Conservation (phyloP, 2,113 vertebrate species). For the Upupa epops region DNA sequence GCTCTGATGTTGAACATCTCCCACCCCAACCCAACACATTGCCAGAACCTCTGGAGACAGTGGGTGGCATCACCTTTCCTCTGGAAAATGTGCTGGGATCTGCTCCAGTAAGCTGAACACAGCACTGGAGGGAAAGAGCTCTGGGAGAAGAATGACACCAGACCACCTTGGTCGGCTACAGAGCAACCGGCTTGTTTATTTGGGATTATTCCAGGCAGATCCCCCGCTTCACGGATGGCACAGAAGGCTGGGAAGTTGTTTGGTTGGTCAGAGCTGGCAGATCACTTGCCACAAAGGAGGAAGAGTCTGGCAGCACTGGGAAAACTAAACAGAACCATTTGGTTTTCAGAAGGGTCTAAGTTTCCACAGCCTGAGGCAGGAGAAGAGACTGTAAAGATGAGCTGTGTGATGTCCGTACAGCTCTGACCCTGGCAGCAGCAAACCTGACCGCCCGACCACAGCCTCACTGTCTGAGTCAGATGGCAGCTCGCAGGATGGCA, state of each 20-base stretch:
- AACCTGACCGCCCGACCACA: not conserved
- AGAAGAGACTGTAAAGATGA: not conserved
- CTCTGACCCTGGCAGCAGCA: not conserved
- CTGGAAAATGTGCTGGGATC: not conserved
- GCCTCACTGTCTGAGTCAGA: not conserved
- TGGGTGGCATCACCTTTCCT: not conserved
- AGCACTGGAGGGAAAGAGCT: not conserved
- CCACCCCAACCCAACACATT: rapidly evolving
- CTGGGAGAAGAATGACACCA: not conserved
- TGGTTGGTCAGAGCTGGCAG: not conserved
- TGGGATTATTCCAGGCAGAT: not conserved
- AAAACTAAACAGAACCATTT: not conserved
- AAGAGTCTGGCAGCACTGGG: not conserved
- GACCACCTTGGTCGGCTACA: not conserved
- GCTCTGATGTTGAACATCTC: not conserved
- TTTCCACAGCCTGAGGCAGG: not conserved
- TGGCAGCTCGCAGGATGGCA: not conserved
- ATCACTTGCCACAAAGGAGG: not conserved
- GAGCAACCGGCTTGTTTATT: constrained; percentile 7
- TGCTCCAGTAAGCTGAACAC: not conserved
- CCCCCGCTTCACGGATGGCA: not conserved
- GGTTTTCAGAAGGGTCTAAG: not conserved
- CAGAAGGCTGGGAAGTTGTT: not conserved
- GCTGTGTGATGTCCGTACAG: not conserved
- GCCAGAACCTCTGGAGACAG: not conserved